phyloP scores from a whole-genome alignment of 2,888 invertebrate genomes.

The Papilio gigon region DNA sequence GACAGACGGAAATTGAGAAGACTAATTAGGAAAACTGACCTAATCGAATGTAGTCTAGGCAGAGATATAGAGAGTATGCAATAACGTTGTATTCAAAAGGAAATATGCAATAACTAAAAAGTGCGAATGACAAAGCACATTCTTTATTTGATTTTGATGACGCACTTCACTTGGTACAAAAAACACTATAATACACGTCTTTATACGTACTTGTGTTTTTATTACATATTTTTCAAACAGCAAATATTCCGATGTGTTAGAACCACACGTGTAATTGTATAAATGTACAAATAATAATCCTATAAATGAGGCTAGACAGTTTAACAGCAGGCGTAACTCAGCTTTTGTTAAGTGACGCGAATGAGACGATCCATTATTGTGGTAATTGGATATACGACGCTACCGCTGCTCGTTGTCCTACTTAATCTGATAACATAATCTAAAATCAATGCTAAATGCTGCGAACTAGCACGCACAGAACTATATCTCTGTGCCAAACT shows the following conservation, averaged over 20 bases:
- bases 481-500: not conserved
- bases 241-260: not conserved
- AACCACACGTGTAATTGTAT: not conserved
- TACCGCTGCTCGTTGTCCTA: slow-evolving; percentile 58
- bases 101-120: not conserved
- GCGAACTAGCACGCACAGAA: not conserved
- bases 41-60: no score
- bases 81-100: not conserved
- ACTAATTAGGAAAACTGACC: no score
- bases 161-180: not conserved
- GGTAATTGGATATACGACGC: slow-evolving; percentile 70
- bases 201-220: not conserved
- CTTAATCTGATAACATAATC: slow-evolving; percentile 45
- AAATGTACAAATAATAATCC: slow-evolving; percentile 7
- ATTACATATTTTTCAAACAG: not conserved
- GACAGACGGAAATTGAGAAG: no score
- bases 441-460: slow-evolving; percentile 44
- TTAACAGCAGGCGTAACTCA: slow-evolving; percentile 56
- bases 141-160: slow-evolving; percentile 2
- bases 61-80: not conserved
- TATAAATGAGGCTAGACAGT: slow-evolving; percentile 46
- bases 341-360: slow-evolving; percentile 50
- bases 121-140: not conserved
- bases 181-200: no score
- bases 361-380: slow-evolving; percentile 66